phyloP scores from a whole-genome alignment of 1,140 invertebrate genomes.

The Nephila pilipes region DNA sequence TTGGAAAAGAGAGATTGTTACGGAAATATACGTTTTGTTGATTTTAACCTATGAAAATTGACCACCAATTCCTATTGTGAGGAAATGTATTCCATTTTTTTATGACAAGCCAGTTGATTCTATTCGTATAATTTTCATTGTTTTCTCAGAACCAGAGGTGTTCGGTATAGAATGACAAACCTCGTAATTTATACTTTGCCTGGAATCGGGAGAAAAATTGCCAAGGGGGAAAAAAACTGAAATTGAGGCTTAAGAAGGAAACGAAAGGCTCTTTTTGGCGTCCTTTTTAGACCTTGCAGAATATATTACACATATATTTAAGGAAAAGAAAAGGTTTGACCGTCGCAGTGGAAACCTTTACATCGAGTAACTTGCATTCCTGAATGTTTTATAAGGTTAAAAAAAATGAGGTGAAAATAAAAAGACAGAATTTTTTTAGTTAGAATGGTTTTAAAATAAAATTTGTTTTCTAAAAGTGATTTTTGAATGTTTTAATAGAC shows the following conservation, averaged over 20 bases:
- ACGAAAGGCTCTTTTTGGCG: background rate
- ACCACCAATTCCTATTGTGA: constrained; percentile 58
- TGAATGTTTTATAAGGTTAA: background rate
- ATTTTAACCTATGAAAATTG: constrained; percentile 45
- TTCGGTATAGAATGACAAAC: constrained; percentile 24
- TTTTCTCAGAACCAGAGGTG: constrained; percentile 5
- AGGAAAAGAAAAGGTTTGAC: background rate
- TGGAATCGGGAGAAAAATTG: constrained; percentile 14
- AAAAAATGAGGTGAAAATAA: background rate
- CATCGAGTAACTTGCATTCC: background rate
- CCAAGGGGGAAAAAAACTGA: background rate
- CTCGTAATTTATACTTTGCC: constrained; percentile 40
- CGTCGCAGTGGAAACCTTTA: background rate
- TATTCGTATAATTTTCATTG: constrained; percentile 65
- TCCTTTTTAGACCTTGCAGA: constrained; percentile 4
- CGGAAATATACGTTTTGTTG: constrained; percentile 72
- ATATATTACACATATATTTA: constrained; percentile 11
- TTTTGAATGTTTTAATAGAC: too few relatives aligned
- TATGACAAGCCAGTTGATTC: constrained; percentile 31
- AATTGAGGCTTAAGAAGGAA: constrained; percentile 30
- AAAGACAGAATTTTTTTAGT: background rate
- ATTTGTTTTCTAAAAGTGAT: too few relatives aligned
- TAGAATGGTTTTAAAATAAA: background rate
- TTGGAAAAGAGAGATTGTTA: constrained; percentile 31
- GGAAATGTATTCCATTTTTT: constrained; percentile 53